Base-by-base conservation (phyloP, 2,797 vertebrate genomes). In the Botia almorhae region DNA sequence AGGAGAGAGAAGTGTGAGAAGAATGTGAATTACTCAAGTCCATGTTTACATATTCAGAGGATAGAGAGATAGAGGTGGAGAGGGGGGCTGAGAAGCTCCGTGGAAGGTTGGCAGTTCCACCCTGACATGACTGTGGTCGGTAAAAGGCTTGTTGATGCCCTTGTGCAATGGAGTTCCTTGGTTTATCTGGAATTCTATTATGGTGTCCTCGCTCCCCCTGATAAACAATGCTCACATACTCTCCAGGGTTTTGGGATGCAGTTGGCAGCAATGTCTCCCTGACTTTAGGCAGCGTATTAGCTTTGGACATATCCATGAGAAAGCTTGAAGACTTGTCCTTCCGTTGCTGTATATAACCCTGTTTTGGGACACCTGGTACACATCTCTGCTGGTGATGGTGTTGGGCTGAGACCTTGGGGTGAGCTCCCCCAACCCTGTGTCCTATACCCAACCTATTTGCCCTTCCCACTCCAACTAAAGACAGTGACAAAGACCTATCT, bases 71-170 rank as follows among this genome's bases (percentile, higher is more conserved):
- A 0, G 84, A 90, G 82, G 91, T 90, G 76, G 93, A 89, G 68
- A 94, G 83, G 2, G 93, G 93, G 33, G 93, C 93, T 0, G 93
- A 95, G 82, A 94, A 93, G 84, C 94, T 95, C 56, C 93, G 94
- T 12, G 94, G 92, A 29, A 95, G 93, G 89, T 89, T 91, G 23
- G 87, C 76, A 0, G 89, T 86, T 76, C 90, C 90, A 82, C 90
- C 88, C 8, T 93, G 91, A 83, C 87, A 90, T 71, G 90, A 85
- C 17, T 89, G 85, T 0, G 91, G 89, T 53, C 90, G 89, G 61
- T 93, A 92, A 61, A 88, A 29, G 13, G 90, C 87, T 39, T 91
- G 84, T 1, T 90, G 89, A 19, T 90, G 89, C 56, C 91, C 90
- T 5, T 92, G 92, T 83, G 90, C 90, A 69, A 90, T 83, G 14